phyloP scores from a whole-genome alignment of 2,888 invertebrate species.

The Halictus ligatus region DNA sequence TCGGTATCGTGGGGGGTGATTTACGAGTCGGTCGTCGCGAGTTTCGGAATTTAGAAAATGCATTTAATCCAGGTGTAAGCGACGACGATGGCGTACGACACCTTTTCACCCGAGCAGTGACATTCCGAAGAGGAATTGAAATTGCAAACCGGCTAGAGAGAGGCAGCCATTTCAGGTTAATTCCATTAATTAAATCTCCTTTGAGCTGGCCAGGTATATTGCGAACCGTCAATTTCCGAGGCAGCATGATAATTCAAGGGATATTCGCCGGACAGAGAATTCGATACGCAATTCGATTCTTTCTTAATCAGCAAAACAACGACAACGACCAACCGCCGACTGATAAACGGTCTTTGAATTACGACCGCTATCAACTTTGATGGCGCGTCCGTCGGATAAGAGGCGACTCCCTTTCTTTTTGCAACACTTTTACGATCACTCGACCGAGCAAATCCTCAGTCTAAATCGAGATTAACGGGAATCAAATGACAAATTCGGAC shows the following conservation, averaged over 20 bases:
- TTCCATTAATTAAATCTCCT: conserved; percentile 74
- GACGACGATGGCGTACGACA: conserved; percentile 56
- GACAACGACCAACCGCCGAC: conserved; percentile 47
- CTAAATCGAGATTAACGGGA: not conserved
- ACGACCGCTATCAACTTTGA: conserved; percentile 34
- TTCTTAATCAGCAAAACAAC: conserved; percentile 61
- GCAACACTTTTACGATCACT: not conserved
- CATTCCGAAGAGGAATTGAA: conserved; percentile 71
- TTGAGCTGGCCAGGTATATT: conserved; percentile 62
- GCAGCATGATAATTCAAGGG: conserved; percentile 56
- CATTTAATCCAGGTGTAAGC: conserved; percentile 69
- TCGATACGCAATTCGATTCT: conserved; percentile 62
- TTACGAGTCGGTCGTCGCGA: conserved; percentile 57
- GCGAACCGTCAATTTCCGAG: conserved; percentile 58
- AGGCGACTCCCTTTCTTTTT: not conserved
- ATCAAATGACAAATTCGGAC: not conserved
- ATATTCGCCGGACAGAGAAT: conserved; percentile 49
- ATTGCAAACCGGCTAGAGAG: conserved; percentile 68
- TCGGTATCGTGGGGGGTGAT: conserved; percentile 47
- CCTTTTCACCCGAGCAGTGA: conserved; percentile 61
- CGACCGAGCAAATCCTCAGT: not conserved
- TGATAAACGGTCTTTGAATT: conserved; percentile 47
- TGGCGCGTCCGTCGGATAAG: conserved; percentile 12
- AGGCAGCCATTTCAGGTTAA: conserved; percentile 68
- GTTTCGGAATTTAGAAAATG: conserved; percentile 73